Percentiles rank a stretch among this genome's conserved stretches.
phyloP scores from a whole-genome alignment of 2,888 invertebrate genomes.

The Hydraecia micacea region DNA sequence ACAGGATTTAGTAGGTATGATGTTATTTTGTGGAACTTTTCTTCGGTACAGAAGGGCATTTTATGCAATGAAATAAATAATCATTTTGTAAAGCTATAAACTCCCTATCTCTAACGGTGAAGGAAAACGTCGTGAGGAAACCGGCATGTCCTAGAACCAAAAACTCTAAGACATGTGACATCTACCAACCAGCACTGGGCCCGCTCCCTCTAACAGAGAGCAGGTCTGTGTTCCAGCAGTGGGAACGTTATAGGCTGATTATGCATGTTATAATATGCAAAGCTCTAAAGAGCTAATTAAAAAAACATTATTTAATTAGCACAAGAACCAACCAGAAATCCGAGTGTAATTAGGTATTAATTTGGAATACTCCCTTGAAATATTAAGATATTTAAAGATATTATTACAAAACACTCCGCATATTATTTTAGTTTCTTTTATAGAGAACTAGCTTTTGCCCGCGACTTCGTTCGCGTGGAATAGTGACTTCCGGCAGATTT shows the following conservation, averaged over 20 bases:
- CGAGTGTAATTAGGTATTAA: background rate
- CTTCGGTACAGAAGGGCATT: slow-evolving; percentile 1
- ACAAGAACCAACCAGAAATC: slow-evolving; percentile 1
- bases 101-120: too few relatives aligned
- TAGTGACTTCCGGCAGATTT: too few relatives aligned
- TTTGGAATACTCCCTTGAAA: background rate
- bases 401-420: background rate
- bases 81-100: background rate
- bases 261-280: background rate
- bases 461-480: too few relatives aligned
- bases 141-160: too few relatives aligned
- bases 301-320: slow-evolving; percentile 11
- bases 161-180: too few relatives aligned
- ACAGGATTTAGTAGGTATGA: slow-evolving; percentile 11
- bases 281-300: background rate
- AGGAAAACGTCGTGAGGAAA: too few relatives aligned
- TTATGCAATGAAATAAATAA: slow-evolving; percentile 1
- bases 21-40: slow-evolving; percentile 23
- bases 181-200: too few relatives aligned
- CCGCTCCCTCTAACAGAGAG: too few relatives aligned
- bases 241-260: too few relatives aligned
- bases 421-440: background rate
- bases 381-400: background rate
- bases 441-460: too few relatives aligned
- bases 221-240: too few relatives aligned